A percentile compares a stretch with the other conserved stretches of the same genome.
Evolutionary conservation across 2,113 vertebrate genomes (phyloP).

Genomic region (Solea senegalensis): DNA sequence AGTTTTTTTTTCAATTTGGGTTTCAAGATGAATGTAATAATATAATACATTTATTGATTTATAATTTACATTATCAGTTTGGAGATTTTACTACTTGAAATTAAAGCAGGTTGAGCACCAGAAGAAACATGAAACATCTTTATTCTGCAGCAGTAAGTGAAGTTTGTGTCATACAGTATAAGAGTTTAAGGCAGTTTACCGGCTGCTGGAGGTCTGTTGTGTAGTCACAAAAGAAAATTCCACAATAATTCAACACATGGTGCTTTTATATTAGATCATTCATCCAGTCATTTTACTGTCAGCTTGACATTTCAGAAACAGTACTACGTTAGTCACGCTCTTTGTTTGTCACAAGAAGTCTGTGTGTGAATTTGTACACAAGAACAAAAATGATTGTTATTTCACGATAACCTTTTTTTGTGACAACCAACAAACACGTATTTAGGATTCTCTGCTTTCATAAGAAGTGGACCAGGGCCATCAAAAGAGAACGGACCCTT

Average conservation of each 20-base stretch:
- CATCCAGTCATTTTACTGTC: not conserved
- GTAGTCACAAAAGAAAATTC: not conserved
- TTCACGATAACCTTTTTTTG: too few species aligned
- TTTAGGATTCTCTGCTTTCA: too few species aligned
- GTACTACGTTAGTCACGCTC: too few species aligned
- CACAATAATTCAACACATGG: not conserved
- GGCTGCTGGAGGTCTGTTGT: not conserved
- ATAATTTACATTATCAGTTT: too few species aligned
- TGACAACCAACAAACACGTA: too few species aligned
- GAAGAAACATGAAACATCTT: slow-evolving; percentile 14
- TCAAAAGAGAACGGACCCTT: too few species aligned
- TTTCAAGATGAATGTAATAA: too few species aligned
- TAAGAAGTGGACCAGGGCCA: too few species aligned
- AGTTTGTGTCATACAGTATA: not conserved
- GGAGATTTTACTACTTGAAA: too few species aligned
- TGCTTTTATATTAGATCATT: not conserved
- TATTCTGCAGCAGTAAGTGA: slow-evolving; percentile 31
- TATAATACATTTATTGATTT: too few species aligned
- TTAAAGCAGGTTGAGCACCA: too few species aligned
- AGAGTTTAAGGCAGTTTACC: slow-evolving; percentile 22
- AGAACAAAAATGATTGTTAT: not conserved
- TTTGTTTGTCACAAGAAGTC: not conserved
- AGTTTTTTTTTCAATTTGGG: too few species aligned
- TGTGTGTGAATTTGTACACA: not conserved
- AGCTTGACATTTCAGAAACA: not conserved